Evolutionary conservation across 2,888 invertebrate genomes (phyloP), one percentile per base, ranked within the genome.

Genomic region (Fissipunctia ypsillon): DNA sequence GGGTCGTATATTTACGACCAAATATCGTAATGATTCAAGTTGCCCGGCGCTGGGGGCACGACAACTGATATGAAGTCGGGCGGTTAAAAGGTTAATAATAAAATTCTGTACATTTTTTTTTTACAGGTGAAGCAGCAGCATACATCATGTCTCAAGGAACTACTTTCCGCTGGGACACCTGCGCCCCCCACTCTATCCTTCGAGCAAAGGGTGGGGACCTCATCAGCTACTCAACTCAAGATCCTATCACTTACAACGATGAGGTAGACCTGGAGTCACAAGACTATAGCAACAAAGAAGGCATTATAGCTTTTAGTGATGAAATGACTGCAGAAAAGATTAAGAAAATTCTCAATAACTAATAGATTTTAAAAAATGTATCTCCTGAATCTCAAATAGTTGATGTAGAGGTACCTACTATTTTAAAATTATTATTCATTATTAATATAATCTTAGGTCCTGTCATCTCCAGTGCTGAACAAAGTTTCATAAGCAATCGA

Each of bases 141-240:
- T 99, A 99, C 90, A 93, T 99, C 50, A 95, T 99, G 0, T 97
- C 98, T 67, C 98, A 98, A 91, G 97, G 97, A 38, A 98, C 98
- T 3, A 99, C 99, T 19, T 99, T 97, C 90, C 97, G 97, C 76
- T 99, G 99, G 99, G 99, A 99, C 90, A 98, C 98, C 1, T 99
- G 99, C 93, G 99, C 97, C 1, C 98, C 99, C 0, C 99, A 99
- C 89, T 98, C 98, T 0, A 97, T 99, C 71, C 93, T 99, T 3
- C 96, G 96, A 79, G 97, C 98, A 0, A 93, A 97, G n/a, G 98
- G 98, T n/a, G 99, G 99, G 1, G 97, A 98, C 85, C 92, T 98
- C 10, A 78, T 95, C 2, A 88, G 88, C 73, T 95, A 88, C 77
- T 83, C 87, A 9, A 88, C 89, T 35, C 82, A 84, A 31, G 68